Evolutionary conservation across 2,888 invertebrate species (phyloP).

Genomic region (Cremastobaeus sp.): DNA sequence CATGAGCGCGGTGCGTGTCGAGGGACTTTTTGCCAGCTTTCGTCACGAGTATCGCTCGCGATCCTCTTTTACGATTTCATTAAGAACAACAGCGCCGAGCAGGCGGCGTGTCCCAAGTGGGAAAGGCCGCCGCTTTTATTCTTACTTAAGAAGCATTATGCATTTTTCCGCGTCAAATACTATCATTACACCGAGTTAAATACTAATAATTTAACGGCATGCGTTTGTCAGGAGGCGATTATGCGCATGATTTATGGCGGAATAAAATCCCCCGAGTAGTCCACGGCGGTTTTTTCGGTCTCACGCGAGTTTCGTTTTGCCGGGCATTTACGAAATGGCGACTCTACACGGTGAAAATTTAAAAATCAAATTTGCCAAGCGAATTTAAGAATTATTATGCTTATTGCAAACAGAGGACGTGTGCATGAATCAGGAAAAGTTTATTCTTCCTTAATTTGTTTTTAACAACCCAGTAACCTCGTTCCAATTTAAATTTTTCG

Average conservation of each 20-base stretch:
- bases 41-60: too few species aligned
- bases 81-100: too few species aligned
- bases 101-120: neutral
- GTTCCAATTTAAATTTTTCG: too few species aligned
- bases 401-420: too few species aligned
- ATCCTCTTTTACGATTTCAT: slow-evolving; percentile 2
- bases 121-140: slow-evolving; percentile 25
- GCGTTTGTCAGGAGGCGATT: slow-evolving; percentile 23
- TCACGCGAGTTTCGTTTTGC: neutral
- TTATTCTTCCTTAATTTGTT: too few species aligned
- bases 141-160: slow-evolving; percentile 35
- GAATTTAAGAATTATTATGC: neutral
- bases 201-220: slow-evolving; percentile 31
- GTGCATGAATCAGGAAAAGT: too few species aligned
- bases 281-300: neutral
- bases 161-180: slow-evolving; percentile 32
- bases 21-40: too few species aligned
- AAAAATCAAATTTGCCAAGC: neutral
- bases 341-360: neutral
- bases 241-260: slow-evolving; percentile 20
- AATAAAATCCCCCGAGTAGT: neutral
- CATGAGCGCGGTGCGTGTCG: too few species aligned
- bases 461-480: too few species aligned
- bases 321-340: too few species aligned
- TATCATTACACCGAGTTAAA: slow-evolving; percentile 30